A percentile compares a stretch with the other conserved stretches of the same genome.
These are phyloP conservation scores for Morpho achilles DNA, from an alignment of 2,888 invertebrate species.

Conservation along the genomic window DNA sequence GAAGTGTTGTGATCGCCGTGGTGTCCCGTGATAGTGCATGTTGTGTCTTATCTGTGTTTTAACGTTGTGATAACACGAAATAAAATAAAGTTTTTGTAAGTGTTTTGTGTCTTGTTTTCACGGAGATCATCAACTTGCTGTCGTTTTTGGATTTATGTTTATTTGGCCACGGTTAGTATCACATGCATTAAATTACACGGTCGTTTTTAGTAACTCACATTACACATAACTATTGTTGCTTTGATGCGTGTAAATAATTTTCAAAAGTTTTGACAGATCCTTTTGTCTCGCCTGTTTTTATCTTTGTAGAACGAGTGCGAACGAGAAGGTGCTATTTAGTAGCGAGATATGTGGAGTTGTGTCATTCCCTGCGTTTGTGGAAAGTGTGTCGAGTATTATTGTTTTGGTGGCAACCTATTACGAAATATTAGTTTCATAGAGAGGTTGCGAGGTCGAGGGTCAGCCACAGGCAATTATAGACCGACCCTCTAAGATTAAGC, in stretches of 20 bases:
- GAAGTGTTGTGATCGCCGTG: constrained; percentile 41
- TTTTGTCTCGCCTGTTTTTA: constrained; percentile 45
- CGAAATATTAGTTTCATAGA: constrained; percentile 52
- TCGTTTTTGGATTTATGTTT: constrained; percentile 74
- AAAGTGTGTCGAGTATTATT: constrained; percentile 70
- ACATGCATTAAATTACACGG: background rate
- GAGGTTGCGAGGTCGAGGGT: constrained; percentile 38
- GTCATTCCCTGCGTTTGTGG: constrained; percentile 51
- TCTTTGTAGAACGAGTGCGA: constrained; percentile 41
- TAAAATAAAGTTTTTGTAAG: constrained; percentile 49
- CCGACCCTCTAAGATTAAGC: constrained; percentile 39
- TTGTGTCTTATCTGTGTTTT: constrained; percentile 47
- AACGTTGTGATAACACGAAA: constrained; percentile 42
- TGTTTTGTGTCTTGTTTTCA: constrained; percentile 73
- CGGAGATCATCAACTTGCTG: constrained; percentile 53
- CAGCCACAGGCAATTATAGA: constrained; percentile 35
- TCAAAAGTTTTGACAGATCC: constrained; percentile 60
- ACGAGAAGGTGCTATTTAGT: constrained; percentile 40
- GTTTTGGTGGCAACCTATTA: constrained; percentile 68
- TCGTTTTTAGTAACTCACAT: no score
- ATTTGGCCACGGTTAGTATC: constrained; percentile 65
- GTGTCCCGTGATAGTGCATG: constrained; percentile 57
- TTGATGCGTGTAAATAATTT: constrained; percentile 51
- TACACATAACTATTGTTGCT: constrained; percentile 33
- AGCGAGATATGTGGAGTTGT: constrained; percentile 44